Evolutionary conservation across 2,888 invertebrate species (phyloP).

Genomic region (Sussaba pulchella): DNA sequence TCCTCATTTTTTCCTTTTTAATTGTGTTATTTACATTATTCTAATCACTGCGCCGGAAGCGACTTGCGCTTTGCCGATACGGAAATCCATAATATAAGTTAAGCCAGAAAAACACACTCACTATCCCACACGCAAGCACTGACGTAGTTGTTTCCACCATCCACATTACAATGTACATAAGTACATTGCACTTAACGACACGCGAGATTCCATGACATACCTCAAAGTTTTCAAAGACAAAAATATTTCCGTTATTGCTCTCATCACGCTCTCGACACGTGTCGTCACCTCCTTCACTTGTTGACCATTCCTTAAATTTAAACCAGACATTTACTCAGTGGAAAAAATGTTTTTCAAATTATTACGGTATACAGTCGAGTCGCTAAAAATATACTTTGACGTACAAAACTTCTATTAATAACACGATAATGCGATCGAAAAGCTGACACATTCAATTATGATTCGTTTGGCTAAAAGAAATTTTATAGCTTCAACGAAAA

Average conservation of each 20-base stretch:
- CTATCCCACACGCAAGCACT: no score
- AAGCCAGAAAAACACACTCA: no score
- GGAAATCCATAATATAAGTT: no score
- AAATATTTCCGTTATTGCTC: not conserved
- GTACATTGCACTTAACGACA: conserved; percentile 36
- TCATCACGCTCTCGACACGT: not conserved
- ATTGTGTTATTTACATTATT: no score
- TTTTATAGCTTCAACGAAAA: not conserved
- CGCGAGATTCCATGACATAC: conserved; percentile 42
- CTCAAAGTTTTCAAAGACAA: not conserved
- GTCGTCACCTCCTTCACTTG: not conserved
- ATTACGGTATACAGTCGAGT: not conserved
- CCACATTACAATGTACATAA: no score
- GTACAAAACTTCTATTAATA: not conserved
- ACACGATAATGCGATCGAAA: not conserved
- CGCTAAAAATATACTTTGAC: not conserved
- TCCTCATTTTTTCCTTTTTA: no score
- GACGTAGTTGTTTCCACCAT: no score
- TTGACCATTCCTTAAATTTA: not conserved
- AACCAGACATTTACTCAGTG: not conserved
- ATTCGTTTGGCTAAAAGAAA: not conserved
- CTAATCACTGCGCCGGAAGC: no score
- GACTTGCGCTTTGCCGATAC: no score
- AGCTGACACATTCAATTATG: not conserved
- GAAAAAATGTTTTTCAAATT: conserved; percentile 4